These are phyloP conservation scores for Harlomillsia oculata DNA, from an alignment of 1,140 invertebrate genomes.

Conservation along the genomic window DNA sequence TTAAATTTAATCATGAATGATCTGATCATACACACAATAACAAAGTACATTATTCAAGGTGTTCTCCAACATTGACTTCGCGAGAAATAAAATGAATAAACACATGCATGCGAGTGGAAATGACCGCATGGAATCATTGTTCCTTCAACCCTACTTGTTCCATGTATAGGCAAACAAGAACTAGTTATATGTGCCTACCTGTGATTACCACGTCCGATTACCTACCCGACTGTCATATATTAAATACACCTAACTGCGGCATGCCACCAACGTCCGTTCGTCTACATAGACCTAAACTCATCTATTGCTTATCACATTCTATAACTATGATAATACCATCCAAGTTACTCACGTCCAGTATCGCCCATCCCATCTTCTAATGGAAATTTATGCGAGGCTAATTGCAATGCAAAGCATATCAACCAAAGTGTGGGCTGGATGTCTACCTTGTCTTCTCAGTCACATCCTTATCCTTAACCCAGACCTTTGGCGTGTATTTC, in stretches of 20 bases:
- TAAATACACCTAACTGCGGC: constrained; percentile 4
- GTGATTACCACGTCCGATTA: background rate
- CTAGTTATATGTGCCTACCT: background rate
- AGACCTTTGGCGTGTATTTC: too few relatives aligned
- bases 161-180: too few relatives aligned
- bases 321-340: background rate
- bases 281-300: background rate
- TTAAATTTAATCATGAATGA: too few relatives aligned
- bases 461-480: too few relatives aligned
- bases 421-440: constrained; percentile 17
- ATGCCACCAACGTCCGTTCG: background rate
- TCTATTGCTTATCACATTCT: background rate
- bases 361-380: constrained; percentile 30
- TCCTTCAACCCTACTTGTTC: too few relatives aligned
- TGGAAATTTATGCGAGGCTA: constrained; percentile 34
- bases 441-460: constrained; percentile 8
- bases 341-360: constrained; percentile 14
- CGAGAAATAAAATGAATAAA: too few relatives aligned
- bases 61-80: too few relatives aligned
- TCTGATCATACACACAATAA: too few relatives aligned
- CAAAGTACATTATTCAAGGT: too few relatives aligned
- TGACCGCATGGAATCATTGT: too few relatives aligned
- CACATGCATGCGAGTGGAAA: too few relatives aligned
- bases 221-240: background rate
- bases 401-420: constrained; percentile 31